Evolutionary conservation across 2,113 vertebrate genomes (phyloP).

Genomic region (Prietella phreatophila): DNA sequence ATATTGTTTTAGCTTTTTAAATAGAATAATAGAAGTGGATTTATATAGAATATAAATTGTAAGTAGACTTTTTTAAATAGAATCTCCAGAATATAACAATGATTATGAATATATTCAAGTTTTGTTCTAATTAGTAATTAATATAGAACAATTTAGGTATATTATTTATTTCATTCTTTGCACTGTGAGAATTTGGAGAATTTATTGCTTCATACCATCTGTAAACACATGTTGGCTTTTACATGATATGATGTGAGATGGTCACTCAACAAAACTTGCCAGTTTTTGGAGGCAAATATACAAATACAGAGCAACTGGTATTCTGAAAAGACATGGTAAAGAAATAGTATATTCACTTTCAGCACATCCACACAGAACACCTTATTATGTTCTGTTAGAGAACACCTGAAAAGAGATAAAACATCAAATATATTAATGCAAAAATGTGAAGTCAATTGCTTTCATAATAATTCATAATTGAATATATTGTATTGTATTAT

Average conservation of each 20-base stretch:
- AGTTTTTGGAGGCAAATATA: not conserved
- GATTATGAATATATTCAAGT: not conserved
- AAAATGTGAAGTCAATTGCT: not conserved
- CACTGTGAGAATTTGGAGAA: not conserved
- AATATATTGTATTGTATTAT: not conserved
- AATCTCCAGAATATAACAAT: not conserved
- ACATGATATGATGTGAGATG: not conserved
- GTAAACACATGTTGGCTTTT: conserved; percentile 8
- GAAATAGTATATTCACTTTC: conserved; percentile 8
- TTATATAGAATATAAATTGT: not conserved
- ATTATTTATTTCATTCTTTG: not conserved
- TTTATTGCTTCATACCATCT: conserved; percentile 32
- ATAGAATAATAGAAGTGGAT: not conserved
- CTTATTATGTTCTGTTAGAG: not conserved
- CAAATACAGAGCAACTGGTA: not conserved
- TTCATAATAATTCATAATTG: not conserved
- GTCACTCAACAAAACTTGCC: not conserved
- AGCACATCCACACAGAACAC: conserved; percentile 6
- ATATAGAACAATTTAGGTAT: not conserved
- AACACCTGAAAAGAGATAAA: conserved; percentile 26
- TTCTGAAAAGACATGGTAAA: conserved; percentile 5
- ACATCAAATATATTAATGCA: not conserved
- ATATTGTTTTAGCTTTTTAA: not conserved
- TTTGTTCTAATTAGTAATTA: not conserved
- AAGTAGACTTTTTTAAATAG: not conserved